Evolutionary conservation across 1,140 invertebrate species (phyloP).

Genomic region (Temnothorax curvispinosus): DNA sequence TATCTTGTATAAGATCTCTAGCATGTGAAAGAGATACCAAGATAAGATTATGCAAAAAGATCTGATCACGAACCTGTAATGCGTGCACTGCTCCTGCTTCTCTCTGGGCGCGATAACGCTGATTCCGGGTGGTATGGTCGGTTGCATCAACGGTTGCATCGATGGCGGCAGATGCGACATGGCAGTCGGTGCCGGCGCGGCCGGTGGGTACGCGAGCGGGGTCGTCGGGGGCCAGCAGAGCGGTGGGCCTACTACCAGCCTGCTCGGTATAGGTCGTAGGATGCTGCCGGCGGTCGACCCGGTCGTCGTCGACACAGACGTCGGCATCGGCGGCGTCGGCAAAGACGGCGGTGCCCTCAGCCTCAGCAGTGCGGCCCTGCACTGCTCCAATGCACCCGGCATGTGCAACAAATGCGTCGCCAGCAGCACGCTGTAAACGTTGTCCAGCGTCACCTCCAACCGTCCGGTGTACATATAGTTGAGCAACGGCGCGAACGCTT

Average conservation of each 20-base stretch:
- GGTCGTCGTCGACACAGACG: constrained; percentile 50
- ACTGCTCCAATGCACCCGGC: constrained; percentile 90
- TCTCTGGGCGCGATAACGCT: constrained; percentile 64
- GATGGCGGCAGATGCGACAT: constrained; percentile 76
- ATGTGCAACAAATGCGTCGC: constrained; percentile 92
- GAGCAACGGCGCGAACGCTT: constrained; percentile 90
- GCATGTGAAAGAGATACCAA: not conserved
- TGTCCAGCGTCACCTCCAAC: constrained; percentile 89
- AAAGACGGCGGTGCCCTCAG: constrained; percentile 78
- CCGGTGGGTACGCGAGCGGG: constrained; percentile 63
- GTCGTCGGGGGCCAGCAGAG: constrained; percentile 81
- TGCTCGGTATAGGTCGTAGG: constrained; percentile 82
- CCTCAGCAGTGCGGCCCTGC: constrained; percentile 85
- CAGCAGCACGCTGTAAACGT: constrained; percentile 91
- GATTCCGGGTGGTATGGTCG: constrained; percentile 70
- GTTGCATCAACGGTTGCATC: constrained; percentile 60
- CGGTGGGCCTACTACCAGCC: constrained; percentile 78
- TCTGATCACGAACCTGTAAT: constrained; percentile 61
- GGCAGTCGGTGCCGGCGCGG: constrained; percentile 64
- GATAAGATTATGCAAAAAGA: not conserved
- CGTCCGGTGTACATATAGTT: constrained; percentile 93
- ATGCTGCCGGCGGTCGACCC: constrained; percentile 77
- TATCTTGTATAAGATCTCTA: not conserved
- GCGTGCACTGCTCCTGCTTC: constrained; percentile 62
- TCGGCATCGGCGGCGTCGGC: constrained; percentile 82